Base-by-base conservation (phyloP, 1,140 invertebrate genomes). In the Bombus soroeensis region DNA sequence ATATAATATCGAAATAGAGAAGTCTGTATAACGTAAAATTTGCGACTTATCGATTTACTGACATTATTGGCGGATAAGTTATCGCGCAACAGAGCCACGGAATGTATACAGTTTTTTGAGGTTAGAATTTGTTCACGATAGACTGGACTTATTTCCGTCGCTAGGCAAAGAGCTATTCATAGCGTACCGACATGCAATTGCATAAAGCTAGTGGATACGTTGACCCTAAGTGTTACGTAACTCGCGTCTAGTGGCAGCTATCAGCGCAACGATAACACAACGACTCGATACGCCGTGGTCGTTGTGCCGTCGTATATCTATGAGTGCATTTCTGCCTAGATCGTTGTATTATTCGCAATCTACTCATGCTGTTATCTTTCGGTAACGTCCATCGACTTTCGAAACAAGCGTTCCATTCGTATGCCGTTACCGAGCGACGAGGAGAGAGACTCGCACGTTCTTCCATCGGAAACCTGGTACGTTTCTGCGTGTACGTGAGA, bases 211-310 rank as follows among this genome's bases (percentile, higher is more conserved):
- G 89, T 92, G 93, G 94, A 94, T 94, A 93, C 94, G 91, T 94
- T 95, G 94, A 95, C 94, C 94, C 94, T 93, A 92, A 87, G 88
- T 89, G 90, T 94, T 95, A 94, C 92, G 94, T 93, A 95, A 95
- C 80, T 90, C 83, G 86, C 85, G 91, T 94, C 93, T 94, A 93
- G 91, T 91, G 91, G 87, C 89, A 90, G 88, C 91, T 93, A 94
- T 94, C 93, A 91, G 89, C 89, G 88, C 77, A 92, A 91, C 91
- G 93, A 93, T 92, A 92, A 93, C 89, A 81, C 87, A 64, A 34
- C 74, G 53, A 82, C 88, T 87, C 76, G 73, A 87, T 90, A 85
- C 32, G 41, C 6, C n/a, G 43, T 25, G 39, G 75, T 73, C 77
- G 59, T 70, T 68, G 62, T 47, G 77, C 34, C 59, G 34, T 28